Evolutionary conservation across 2,113 vertebrate genomes (phyloP), one percentile per base, ranked within the genome.

Genomic region (Paracanthobrama guichenoti): DNA sequence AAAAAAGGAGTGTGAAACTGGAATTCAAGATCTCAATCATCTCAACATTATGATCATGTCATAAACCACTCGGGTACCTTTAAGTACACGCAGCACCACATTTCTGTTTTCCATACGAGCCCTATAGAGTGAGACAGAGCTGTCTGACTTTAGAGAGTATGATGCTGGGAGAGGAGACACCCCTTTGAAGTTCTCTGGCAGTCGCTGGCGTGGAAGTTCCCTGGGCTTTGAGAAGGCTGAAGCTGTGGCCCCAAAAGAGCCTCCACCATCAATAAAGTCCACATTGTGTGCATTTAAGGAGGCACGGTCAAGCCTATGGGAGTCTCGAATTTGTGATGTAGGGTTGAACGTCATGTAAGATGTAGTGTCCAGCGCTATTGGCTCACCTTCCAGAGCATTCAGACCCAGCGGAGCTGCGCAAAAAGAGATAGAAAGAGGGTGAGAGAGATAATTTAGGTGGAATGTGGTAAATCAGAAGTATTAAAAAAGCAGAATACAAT

Each of bases 51-150:
- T 28, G 59, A n/a, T 24, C 11, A 82, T 8, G 6, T 16, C 22
- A 69, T 50, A 67, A 66, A 57, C 11, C 6, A 0, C 6, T 4
- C 16, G 24, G 90, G 83, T 60, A 95, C 94, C 94, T 1, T 93
- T 95, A 24, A 95, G 90, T n/a, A 94, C 94, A 11, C 93, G 89
- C 26, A 95, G 90, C 1, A 95, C 90, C 67, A 94, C 94, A 8
- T 94, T 94, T 86, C 93, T 93, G 90, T 92, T 91, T 1, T 94
- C 93, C 94, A 94, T 94, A 0, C 92, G 90, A 2, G 94, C 94
- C 64, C 93, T 91, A 84, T 91, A 94, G 20, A 94, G 90, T 12
- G 93, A 94, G 86, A 95, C 90, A 0, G 76, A 39, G 26, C 81
- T 35, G 81, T 93, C 87, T 3, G 92, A 73, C 16, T 64, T 92